Conservation (phyloP, 2,113 vertebrate species). For the Syrrhaptes paradoxus region DNA sequence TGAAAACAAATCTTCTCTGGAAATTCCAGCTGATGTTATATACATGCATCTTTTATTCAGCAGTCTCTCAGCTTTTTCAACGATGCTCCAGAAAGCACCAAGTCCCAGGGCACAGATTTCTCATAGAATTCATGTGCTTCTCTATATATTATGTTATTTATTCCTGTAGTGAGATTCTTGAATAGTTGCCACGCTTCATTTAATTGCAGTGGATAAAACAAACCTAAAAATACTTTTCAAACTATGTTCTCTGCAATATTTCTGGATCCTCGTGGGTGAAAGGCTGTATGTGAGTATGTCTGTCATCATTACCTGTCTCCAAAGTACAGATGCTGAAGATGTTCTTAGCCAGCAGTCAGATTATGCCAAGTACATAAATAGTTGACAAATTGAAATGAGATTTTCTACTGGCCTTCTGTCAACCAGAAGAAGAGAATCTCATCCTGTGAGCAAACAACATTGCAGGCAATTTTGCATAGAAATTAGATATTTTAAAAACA, state of each 20-base stretch:
- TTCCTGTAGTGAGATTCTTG: background rate
- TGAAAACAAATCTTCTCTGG: background rate
- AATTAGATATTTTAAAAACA: background rate
- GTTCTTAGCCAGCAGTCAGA: background rate
- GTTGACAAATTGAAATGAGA: constrained; percentile 13
- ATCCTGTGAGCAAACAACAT: background rate
- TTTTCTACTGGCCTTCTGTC: constrained; percentile 1
- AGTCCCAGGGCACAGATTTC: background rate
- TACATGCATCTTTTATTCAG: background rate
- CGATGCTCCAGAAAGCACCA: background rate
- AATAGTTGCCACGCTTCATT: background rate
- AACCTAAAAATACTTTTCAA: background rate
- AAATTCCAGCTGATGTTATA: background rate
- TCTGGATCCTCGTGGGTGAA: background rate
- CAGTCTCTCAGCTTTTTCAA: background rate
- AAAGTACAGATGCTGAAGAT: background rate
- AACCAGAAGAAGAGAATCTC: background rate
- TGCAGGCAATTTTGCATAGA: background rate
- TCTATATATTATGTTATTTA: background rate
- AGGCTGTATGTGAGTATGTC: background rate
- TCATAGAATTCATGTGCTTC: background rate
- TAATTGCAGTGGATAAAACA: background rate
- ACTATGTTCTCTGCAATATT: background rate
- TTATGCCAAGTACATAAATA: background rate
- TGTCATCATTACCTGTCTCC: background rate